Conservation (phyloP, 2,113 vertebrate species). For the Ciconia maguari region DNA sequence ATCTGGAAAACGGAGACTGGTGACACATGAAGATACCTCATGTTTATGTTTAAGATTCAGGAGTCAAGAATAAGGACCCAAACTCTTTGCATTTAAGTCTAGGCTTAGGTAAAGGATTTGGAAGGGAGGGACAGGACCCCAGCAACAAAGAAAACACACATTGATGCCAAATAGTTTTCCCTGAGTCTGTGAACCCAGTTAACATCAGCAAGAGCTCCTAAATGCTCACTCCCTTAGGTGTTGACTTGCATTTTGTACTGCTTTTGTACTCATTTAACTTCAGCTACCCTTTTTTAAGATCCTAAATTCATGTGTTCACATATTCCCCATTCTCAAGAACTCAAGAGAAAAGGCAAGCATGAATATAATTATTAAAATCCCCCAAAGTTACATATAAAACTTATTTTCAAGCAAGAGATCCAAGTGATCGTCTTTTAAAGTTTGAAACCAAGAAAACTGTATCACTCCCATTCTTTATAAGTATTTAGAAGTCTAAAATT, state of each 20-base stretch:
- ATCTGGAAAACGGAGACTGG: neutral
- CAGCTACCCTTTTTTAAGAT: neutral
- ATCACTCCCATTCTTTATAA: neutral
- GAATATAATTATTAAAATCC: neutral
- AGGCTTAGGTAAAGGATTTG: neutral
- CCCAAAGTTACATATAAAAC: neutral
- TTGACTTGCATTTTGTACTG: neutral
- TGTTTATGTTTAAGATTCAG: neutral
- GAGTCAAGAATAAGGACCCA: neutral
- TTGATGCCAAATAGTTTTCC: neutral
- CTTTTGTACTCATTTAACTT: neutral
- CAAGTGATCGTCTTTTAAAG: neutral
- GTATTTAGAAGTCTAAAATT: neutral
- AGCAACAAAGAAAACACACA: neutral
- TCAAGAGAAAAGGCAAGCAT: neutral
- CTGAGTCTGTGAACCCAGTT: neutral
- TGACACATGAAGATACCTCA: neutral
- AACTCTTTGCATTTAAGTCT: neutral
- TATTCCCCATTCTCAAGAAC: neutral
- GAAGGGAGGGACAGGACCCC: neutral
- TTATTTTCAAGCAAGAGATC: neutral
- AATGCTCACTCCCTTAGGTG: neutral
- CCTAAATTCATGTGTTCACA: neutral
- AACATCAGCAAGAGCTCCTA: neutral
- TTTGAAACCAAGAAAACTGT: neutral